A percentile compares a stretch with the other conserved stretches of the same genome.
phyloP scores from a whole-genome alignment of 2,797 vertebrate genomes.

The Neosalanx taihuensis region DNA sequence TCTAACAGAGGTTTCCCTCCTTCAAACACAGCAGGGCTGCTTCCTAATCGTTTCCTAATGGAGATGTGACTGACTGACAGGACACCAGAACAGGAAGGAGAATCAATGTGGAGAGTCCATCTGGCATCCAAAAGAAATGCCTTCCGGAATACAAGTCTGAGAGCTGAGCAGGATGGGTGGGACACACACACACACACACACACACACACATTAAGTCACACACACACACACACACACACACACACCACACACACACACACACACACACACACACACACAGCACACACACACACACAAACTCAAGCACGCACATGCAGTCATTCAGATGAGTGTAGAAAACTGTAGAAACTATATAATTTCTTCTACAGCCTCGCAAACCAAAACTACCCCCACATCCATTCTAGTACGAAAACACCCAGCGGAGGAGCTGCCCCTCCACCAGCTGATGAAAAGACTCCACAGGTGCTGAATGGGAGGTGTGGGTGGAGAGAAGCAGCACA shows the following conservation, averaged over 20 bases:
- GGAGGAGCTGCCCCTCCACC: not conserved
- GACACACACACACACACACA: not conserved
- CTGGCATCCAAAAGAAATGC: constrained; percentile 16
- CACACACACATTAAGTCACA: not conserved
- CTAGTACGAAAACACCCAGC: too few species aligned
- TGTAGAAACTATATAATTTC: too few species aligned
- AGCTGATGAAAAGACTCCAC: not conserved
- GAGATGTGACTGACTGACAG: constrained; percentile 35
- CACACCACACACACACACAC: constrained; percentile 8
- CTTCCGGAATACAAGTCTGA: not conserved
- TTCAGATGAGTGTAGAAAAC: not conserved
- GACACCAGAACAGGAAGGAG: constrained; percentile 27
- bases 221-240: constrained; percentile 11
- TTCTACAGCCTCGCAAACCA: not conserved
- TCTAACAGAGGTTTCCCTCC: not conserved
- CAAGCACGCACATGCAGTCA: constrained; percentile 9
- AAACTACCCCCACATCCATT: constrained; percentile 13
- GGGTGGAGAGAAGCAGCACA: constrained; percentile 13
- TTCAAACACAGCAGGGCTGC: not conserved
- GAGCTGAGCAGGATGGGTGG: constrained; percentile 3
- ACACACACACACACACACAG: not conserved
- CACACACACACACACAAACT: constrained; percentile 3
- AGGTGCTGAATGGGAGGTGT: constrained; percentile 1
- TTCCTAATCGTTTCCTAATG: constrained; percentile 22
- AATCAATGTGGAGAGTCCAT: constrained; percentile 39